phyloP scores from a whole-genome alignment of 2,888 invertebrate species.

The Limnephilus lunatus region DNA sequence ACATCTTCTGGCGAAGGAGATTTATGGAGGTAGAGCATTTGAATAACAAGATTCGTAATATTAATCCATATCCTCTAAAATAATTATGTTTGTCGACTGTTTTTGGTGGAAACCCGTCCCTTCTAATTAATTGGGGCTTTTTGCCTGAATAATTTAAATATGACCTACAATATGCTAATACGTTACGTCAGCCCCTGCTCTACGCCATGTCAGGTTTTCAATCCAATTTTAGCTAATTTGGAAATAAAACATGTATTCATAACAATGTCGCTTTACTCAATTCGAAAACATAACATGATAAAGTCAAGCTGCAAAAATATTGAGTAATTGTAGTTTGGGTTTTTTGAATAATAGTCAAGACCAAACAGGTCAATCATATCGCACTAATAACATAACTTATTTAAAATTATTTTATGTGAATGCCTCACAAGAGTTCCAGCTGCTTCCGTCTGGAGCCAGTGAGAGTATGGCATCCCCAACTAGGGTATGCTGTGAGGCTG shows the following conservation, averaged over 20 bases:
- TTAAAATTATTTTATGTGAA: no score
- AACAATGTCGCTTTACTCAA: neutral
- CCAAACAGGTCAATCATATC: neutral
- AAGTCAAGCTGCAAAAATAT: no score
- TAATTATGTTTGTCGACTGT: neutral
- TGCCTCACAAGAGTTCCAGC: no score
- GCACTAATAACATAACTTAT: no score
- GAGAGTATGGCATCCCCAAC: no score
- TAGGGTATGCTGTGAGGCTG: no score
- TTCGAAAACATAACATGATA: neutral
- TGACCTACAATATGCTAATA: neutral
- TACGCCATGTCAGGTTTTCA: neutral
- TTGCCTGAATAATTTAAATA: neutral
- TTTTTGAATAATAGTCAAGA: neutral
- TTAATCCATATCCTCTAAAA: neutral
- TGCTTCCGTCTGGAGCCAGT: no score
- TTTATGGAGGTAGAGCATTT: neutral
- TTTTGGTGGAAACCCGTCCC: neutral
- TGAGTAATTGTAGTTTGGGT: no score
- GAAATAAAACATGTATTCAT: neutral
- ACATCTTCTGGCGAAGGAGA: neutral
- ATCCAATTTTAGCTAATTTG: neutral
- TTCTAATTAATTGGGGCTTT: neutral
- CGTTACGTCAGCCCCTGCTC: neutral
- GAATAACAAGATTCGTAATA: neutral